These are phyloP conservation scores for Cataglyphis rosenhaueri DNA, from an alignment of 2,888 invertebrate species.

Conservation along the genomic window DNA sequence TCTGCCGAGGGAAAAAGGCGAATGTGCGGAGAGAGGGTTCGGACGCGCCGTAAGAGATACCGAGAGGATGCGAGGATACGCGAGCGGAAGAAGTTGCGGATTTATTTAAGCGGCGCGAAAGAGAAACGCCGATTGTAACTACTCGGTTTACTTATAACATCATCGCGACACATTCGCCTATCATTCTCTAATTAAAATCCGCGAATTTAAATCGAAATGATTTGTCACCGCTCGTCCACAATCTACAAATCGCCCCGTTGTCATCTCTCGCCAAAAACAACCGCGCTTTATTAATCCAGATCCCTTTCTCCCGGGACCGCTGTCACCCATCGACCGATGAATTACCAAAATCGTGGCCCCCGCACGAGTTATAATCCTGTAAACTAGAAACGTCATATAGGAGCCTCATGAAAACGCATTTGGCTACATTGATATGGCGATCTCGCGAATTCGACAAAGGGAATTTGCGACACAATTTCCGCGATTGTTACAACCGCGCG, in stretches of 20 bases:
- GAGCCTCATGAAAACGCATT: constrained; percentile 43
- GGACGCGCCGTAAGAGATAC: constrained; percentile 39
- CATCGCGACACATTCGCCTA: neutral
- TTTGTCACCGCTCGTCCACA: constrained; percentile 18
- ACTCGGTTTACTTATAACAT: constrained; percentile 21
- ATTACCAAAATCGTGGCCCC: constrained; percentile 30
- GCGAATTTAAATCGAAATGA: constrained; percentile 10
- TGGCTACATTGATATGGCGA: constrained; percentile 25
- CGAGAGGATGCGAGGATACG: constrained; percentile 41
- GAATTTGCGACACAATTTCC: constrained; percentile 58
- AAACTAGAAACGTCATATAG: constrained; percentile 37
- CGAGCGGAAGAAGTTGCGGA: constrained; percentile 70
- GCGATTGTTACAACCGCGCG: constrained; percentile 55
- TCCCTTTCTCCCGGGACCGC: constrained; percentile 25
- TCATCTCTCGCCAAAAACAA: constrained; percentile 28
- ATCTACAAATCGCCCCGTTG: constrained; percentile 27
- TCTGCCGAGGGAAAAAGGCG: constrained; percentile 60
- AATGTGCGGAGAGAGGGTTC: constrained; percentile 27
- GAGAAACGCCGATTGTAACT: constrained; percentile 73
- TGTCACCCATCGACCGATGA: constrained; percentile 33
- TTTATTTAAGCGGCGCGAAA: constrained; percentile 74
- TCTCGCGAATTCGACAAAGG: constrained; percentile 43
- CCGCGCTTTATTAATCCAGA: constrained; percentile 35
- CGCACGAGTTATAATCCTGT: constrained; percentile 47
- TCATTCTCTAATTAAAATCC: constrained; percentile 30